These are phyloP conservation scores for Lasioglossum morio DNA, from an alignment of 2,888 invertebrate species.

Conservation along the genomic window DNA sequence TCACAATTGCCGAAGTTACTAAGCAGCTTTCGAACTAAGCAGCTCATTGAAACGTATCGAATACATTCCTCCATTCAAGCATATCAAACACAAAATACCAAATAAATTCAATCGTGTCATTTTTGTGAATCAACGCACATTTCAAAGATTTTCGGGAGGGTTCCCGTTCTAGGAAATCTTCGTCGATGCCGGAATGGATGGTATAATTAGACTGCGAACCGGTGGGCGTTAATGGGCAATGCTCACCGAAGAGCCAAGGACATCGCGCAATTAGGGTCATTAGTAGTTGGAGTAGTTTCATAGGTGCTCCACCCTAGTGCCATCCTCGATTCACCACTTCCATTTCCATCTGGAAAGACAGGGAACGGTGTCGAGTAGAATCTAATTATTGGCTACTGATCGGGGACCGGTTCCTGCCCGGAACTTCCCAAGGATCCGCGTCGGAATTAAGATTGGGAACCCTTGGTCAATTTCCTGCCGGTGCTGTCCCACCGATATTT, in stretches of 20 bases:
- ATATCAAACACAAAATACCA: background rate
- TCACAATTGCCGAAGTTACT: background rate
- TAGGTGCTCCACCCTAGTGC: slow-evolving; percentile 38
- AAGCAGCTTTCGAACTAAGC: background rate
- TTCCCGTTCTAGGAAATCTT: background rate
- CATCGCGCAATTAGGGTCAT: slow-evolving; percentile 51
- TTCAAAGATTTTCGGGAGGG: background rate
- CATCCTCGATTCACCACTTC: slow-evolving; percentile 33
- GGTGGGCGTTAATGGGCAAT: slow-evolving; percentile 10
- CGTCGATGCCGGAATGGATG: background rate
- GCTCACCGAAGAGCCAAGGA: slow-evolving; percentile 31
- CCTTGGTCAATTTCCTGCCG: slow-evolving; percentile 18
- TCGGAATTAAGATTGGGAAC: slow-evolving; percentile 30
- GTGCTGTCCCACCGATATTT: slow-evolving; percentile 3
- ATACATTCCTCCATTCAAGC: background rate
- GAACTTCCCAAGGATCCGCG: slow-evolving; percentile 22
- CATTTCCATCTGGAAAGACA: slow-evolving; percentile 37
- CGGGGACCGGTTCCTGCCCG: slow-evolving; percentile 19
- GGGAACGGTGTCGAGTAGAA: slow-evolving; percentile 45
- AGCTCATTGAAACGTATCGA: background rate
- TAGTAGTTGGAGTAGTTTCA: slow-evolving; percentile 55
- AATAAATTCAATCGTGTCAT: too few species aligned
- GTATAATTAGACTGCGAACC: slow-evolving; percentile 17
- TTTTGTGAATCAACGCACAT: background rate
- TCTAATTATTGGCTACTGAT: slow-evolving; percentile 62